Percentiles rank a stretch among this genome's conserved stretches.
Conservation (phyloP, 1,140 invertebrate species). For the Drosophila bipectinata region DNA sequence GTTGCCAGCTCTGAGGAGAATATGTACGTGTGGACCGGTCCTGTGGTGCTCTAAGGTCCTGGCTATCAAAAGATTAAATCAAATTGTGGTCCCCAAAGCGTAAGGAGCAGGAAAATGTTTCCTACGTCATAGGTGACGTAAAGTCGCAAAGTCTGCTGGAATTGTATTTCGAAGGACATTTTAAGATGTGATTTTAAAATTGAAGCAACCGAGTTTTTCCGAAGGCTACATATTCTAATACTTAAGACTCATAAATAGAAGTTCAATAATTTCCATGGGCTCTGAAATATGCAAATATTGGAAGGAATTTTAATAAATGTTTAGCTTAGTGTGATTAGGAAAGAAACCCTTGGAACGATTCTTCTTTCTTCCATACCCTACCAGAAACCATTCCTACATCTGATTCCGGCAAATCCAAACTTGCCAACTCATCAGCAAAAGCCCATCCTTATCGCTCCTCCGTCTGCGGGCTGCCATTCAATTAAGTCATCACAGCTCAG, state of each 20-base stretch:
- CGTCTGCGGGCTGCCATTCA: slow-evolving; percentile 41
- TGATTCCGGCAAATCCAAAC: slow-evolving; percentile 31
- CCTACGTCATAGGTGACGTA: neutral
- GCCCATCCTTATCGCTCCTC: slow-evolving; percentile 23
- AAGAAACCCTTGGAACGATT: neutral
- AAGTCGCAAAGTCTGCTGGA: neutral
- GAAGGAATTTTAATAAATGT: too few species aligned
- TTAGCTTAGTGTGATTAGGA: too few species aligned
- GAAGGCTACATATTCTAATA: neutral
- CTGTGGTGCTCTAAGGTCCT: slow-evolving; percentile 20
- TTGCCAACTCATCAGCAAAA: slow-evolving; percentile 37
- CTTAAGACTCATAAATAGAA: too few species aligned
- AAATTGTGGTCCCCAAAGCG: slow-evolving; percentile 19
- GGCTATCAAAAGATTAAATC: slow-evolving; percentile 41
- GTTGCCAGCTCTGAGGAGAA: slow-evolving; percentile 3
- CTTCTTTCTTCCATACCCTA: neutral
- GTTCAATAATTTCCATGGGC: too few species aligned
- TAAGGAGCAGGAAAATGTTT: slow-evolving; percentile 1
- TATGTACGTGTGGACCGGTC: neutral
- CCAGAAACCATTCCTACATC: neutral
- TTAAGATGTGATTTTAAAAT: too few species aligned
- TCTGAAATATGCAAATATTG: too few species aligned
- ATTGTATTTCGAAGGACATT: neutral
- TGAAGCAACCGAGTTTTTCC: too few species aligned
- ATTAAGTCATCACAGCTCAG: slow-evolving; percentile 53